Conservation (phyloP, 2,113 vertebrate species). For the Oceanites oceanicus region DNA sequence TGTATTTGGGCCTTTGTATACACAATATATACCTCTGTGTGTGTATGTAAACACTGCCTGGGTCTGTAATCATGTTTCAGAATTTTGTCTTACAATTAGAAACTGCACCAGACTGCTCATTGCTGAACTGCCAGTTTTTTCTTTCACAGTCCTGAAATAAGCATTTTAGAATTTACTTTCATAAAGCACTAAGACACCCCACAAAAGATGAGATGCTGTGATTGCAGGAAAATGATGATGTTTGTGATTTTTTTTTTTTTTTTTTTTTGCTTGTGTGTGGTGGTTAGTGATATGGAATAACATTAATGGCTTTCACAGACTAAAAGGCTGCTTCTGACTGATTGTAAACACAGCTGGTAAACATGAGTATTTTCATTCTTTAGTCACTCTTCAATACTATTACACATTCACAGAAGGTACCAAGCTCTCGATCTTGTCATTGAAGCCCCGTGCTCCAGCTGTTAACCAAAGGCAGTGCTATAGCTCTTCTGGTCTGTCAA, state of each 20-base stretch:
- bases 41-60: not conserved
- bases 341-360: constrained; percentile 27
- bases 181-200: not conserved
- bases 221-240: not conserved
- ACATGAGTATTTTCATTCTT: not conserved
- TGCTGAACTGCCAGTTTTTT: not conserved
- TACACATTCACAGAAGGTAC: not conserved
- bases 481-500: not conserved
- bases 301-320: not conserved
- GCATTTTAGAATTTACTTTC: not conserved
- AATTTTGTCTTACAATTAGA: not conserved
- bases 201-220: not conserved
- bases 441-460: not conserved
- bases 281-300: not conserved
- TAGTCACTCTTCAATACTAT: not conserved
- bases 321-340: not conserved
- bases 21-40: not conserved
- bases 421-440: not conserved
- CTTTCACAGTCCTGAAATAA: not conserved
- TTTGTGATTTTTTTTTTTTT: not conserved
- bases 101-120: not conserved
- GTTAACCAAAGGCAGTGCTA: not conserved
- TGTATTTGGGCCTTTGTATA: not conserved
- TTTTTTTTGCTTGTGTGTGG: not conserved
- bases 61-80: not conserved